Conservation (phyloP, 2,113 vertebrate species). For the Hippolais icterina region DNA sequence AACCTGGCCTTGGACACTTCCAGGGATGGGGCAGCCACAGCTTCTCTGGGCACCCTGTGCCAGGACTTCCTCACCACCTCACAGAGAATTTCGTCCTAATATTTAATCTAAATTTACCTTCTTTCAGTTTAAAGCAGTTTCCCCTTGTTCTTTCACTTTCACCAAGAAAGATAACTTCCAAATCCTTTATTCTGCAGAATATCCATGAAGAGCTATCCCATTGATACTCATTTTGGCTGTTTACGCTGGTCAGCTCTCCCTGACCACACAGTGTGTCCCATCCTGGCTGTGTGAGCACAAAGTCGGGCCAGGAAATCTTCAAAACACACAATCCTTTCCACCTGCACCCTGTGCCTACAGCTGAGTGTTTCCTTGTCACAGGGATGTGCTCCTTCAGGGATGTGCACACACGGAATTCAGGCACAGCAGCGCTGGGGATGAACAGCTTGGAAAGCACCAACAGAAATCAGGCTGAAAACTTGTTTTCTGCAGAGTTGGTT, state of each 20-base stretch:
- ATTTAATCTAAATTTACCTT: not conserved
- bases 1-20: not conserved
- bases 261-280: accelerated
- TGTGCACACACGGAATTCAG: accelerated
- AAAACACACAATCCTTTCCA: not conserved
- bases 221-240: not conserved
- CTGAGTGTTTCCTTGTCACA: not conserved
- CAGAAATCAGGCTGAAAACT: not conserved
- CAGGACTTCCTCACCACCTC: not conserved
- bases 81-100: not conserved
- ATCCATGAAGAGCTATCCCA: not conserved
- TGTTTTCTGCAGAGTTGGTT: not conserved
- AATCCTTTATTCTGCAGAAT: not conserved
- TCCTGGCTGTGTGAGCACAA: not conserved
- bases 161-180: not conserved
- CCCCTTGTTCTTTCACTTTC: not conserved
- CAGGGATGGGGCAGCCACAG: not conserved
- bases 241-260: not conserved
- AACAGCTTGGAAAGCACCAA: not conserved
- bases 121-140: not conserved
- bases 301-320: not conserved
- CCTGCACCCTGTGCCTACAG: not conserved
- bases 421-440: too few relatives aligned
- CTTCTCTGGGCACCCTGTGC: accelerated
- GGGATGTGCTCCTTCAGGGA: not conserved